Evolutionary conservation across 2,113 vertebrate genomes (phyloP), one percentile per base, ranked within the genome.

Genomic region (Epinephelus fuscoguttatus): DNA sequence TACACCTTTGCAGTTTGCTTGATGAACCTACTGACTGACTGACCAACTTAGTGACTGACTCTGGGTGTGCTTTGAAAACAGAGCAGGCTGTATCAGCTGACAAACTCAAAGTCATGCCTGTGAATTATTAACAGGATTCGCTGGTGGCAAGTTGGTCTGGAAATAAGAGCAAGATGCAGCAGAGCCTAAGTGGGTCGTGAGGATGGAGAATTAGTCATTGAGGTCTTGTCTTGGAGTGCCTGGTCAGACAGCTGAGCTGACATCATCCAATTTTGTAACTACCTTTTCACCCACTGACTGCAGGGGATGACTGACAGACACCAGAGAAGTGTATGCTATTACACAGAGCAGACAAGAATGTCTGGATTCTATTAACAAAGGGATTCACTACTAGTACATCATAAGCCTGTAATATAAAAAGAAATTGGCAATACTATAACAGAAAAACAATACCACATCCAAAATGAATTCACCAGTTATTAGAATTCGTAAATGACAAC

Each of bases 121-220:
- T 93, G 53, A 94, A 93, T 94, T 92, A 93, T 94, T 93, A 87
- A 94, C 84, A 63, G 66, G 56, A 82, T 68, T 73, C 9, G n/a
- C 67, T 49, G 49, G 77, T 72, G 75, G 79, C 61, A 56, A 67
- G 68, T 75, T 79, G 4, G 55, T 64, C 76, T 66, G 69, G 88
- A 84, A 87, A 87, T 50, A 83, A 66, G 77, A 85, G 75, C 68
- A 63, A 77, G 81, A 56, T 87, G 78, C 69, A 70, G 76, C 17
- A 70, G 56, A 70, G 73, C 52, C 75, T 59, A 86, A 83, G 67
- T 86, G 87, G 78, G 90, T 83, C 75, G 56, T 21, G 55, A 79
- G 55, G 78, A 81, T 5, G 19, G 50, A 86, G 67, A 86, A 81
- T 78, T 30, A 69, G 74, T 80, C 55, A 82, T 72, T 78, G 21